These are phyloP conservation scores for Mesorhabditis spiculigera DNA, from an alignment of 2,888 invertebrate species.

Conservation along the genomic window DNA sequence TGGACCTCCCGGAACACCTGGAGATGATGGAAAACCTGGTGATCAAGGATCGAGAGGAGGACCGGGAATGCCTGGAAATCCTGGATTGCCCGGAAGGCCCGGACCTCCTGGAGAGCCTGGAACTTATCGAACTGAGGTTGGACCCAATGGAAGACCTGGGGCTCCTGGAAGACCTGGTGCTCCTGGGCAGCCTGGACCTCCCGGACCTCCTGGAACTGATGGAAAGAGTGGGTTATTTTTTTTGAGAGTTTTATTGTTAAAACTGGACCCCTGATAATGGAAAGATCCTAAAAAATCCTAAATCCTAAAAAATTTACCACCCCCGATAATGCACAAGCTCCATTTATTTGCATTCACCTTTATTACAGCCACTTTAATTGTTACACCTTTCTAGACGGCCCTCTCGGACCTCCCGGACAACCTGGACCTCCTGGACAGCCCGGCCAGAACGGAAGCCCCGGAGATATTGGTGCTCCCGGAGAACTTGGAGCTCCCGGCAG, in stretches of 20 bases:
- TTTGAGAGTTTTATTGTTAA: no score
- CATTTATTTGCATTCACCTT: no score
- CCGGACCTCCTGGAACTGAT: conserved; percentile 28
- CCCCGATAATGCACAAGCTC: no score
- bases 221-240: background rate
- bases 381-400: background rate
- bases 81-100: conserved; percentile 49
- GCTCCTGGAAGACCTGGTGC: conserved; percentile 51
- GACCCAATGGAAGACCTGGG: conserved; percentile 49
- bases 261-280: no score
- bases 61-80: conserved; percentile 68
- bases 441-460: conserved; percentile 36
- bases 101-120: conserved; percentile 57
- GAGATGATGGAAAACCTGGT: conserved; percentile 54
- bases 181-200: conserved; percentile 45
- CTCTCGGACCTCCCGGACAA: conserved; percentile 27
- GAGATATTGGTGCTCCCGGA: conserved; percentile 26
- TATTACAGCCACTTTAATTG: no score
- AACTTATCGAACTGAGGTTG: conserved; percentile 50
- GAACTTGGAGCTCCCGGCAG: conserved; percentile 51
- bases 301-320: no score
- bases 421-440: conserved; percentile 44
- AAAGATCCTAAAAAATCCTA: no score
- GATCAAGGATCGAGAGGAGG: conserved; percentile 67
- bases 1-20: conserved; percentile 46